A percentile compares a stretch with the other conserved stretches of the same genome.
These are phyloP conservation scores for Cheiracanthium punctorium DNA, from an alignment of 2,888 invertebrate genomes.

Conservation along the genomic window DNA sequence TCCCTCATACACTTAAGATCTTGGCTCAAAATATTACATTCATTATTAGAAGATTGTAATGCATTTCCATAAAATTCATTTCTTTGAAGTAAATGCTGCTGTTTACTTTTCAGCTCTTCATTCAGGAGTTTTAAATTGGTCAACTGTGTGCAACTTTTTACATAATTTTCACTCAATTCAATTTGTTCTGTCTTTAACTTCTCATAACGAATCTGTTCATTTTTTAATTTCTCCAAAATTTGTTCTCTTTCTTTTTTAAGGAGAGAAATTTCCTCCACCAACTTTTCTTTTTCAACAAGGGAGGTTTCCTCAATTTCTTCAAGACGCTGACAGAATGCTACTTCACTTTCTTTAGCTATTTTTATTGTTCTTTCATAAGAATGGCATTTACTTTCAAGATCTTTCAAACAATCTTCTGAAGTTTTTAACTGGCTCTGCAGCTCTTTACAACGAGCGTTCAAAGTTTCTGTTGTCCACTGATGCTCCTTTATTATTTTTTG, in stretches of 20 bases:
- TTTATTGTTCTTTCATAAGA: slow-evolving; percentile 21
- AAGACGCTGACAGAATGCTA: not conserved
- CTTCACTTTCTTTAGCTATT: not conserved
- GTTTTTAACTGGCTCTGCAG: slow-evolving; percentile 19
- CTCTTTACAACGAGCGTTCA: not conserved
- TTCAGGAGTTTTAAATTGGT: not conserved
- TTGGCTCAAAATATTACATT: not conserved
- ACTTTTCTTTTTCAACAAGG: not conserved
- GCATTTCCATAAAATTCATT: slow-evolving; percentile 17
- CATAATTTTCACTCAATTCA: not conserved
- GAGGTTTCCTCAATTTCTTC: not conserved
- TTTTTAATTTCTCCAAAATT: not conserved
- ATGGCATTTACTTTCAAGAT: slow-evolving; percentile 27
- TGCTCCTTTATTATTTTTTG: not conserved
- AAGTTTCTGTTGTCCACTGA: not conserved
- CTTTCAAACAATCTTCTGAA: slow-evolving; percentile 8
- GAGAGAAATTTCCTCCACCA: not conserved
- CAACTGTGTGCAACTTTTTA: not conserved
- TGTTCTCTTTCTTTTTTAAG: not conserved
- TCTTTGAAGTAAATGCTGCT: not conserved
- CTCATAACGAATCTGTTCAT: not conserved
- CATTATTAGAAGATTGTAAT: slow-evolving; percentile 13
- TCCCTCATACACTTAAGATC: slow-evolving; percentile 11
- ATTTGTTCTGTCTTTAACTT: not conserved
- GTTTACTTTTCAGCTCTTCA: not conserved